Evolutionary conservation across 2,113 vertebrate species (phyloP).

Genomic region (Alectura lathami): DNA sequence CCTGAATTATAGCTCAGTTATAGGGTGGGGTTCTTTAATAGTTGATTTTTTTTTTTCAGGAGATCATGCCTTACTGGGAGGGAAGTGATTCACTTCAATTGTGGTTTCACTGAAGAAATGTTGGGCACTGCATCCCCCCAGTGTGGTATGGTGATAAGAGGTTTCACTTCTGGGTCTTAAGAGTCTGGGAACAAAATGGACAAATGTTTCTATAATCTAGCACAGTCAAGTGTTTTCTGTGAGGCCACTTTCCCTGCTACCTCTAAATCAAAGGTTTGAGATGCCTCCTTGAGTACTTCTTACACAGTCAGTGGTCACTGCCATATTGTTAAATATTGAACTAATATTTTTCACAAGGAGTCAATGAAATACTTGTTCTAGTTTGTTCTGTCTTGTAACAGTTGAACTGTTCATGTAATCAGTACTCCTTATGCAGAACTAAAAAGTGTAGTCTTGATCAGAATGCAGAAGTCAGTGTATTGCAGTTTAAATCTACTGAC

Average conservation of each 20-base stretch:
- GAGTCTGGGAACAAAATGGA: neutral
- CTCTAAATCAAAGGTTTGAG: neutral
- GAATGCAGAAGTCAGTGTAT: neutral
- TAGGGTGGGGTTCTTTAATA: neutral
- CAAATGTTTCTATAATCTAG: neutral
- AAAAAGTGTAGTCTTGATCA: conserved; percentile 2
- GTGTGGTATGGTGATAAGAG: neutral
- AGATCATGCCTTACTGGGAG: neutral
- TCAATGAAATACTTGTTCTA: neutral
- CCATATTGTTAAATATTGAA: neutral
- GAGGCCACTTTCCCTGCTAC: neutral
- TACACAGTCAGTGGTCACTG: neutral
- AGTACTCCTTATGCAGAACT: neutral
- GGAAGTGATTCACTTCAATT: neutral
- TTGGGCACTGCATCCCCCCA: neutral
- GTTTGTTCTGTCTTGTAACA: neutral
- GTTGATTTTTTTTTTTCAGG: neutral
- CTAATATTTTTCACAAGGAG: neutral
- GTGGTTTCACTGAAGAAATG: neutral
- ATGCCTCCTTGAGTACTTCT: neutral
- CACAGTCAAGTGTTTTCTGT: neutral
- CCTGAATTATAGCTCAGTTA: neutral
- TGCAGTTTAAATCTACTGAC: conserved; percentile 15
- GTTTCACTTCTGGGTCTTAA: neutral
- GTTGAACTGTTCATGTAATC: neutral